Conservation (phyloP, 2,888 invertebrate species). For the Aporophyla nigra region DNA sequence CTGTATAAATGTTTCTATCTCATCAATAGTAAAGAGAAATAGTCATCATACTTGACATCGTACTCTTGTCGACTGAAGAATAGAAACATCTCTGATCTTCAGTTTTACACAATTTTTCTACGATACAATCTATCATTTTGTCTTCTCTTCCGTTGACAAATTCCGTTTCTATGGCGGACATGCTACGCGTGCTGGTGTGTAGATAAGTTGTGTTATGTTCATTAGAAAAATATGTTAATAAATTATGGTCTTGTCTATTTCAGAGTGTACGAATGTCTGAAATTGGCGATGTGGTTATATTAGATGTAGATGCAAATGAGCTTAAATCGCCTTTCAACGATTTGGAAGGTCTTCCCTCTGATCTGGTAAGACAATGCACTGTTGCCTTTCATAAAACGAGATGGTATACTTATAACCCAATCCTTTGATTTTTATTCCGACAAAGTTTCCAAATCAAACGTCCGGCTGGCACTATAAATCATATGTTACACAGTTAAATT, state of each 20-base stretch:
- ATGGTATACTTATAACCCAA: not conserved
- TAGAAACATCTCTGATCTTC: too few relatives aligned
- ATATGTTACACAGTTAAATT: not conserved
- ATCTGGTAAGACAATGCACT: slow-evolving; percentile 92
- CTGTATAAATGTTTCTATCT: too few relatives aligned
- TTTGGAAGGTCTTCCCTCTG: slow-evolving; percentile 96
- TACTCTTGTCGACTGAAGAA: too few relatives aligned
- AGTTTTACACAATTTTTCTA: too few relatives aligned
- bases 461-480: not conserved
- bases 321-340: slow-evolving; percentile 97
- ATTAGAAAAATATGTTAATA: not conserved
- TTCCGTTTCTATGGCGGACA: too few relatives aligned
- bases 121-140: too few relatives aligned
- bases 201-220: not conserved
- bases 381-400: slow-evolving; percentile 13
- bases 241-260: slow-evolving; percentile 69
- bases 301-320: slow-evolving; percentile 97
- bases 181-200: too few relatives aligned
- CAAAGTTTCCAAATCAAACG: not conserved
- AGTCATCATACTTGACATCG: too few relatives aligned
- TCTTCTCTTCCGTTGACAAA: too few relatives aligned
- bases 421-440: not conserved
- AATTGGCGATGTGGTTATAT: slow-evolving; percentile 97
- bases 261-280: slow-evolving; percentile 95
- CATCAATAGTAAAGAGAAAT: too few relatives aligned